Percentiles rank a stretch among this genome's conserved stretches.
Conservation (phyloP, 2,888 invertebrate species). For the Rhagium mordax region DNA sequence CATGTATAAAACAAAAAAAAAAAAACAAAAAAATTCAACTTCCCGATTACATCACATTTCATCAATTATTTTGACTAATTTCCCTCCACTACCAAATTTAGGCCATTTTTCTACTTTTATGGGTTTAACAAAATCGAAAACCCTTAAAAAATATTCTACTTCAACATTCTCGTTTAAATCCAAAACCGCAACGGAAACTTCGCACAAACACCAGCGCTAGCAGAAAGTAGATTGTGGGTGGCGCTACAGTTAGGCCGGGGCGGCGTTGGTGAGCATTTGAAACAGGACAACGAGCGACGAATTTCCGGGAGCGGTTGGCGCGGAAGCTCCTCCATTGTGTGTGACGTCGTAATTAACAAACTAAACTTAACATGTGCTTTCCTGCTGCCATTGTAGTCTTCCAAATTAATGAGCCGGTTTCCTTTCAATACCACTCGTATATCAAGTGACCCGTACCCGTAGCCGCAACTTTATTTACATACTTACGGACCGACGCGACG, state of each 20-base stretch:
- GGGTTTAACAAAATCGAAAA: no score
- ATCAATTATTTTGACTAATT: no score
- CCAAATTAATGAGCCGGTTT: conserved; percentile 69
- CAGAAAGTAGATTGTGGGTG: conserved; percentile 15
- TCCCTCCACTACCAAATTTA: no score
- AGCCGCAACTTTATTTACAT: conserved; percentile 29
- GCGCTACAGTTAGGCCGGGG: conserved; percentile 16
- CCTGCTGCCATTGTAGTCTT: conserved; percentile 71
- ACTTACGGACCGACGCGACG: conserved; percentile 20
- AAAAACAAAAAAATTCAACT: no score
- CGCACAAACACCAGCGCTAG: conserved; percentile 15
- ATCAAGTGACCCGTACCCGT: conserved; percentile 67
- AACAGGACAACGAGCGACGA: conserved; percentile 65
- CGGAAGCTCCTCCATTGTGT: conserved; percentile 69
- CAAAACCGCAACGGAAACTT: background rate
- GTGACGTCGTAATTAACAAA: conserved; percentile 71
- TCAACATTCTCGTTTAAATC: no score
- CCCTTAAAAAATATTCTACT: no score
- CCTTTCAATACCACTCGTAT: conserved; percentile 68
- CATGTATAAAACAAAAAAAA: no score
- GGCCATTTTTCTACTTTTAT: no score
- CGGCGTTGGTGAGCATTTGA: conserved; percentile 50
- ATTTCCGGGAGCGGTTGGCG: conserved; percentile 66
- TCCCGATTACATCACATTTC: no score
- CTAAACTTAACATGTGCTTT: conserved; percentile 74